phyloP scores from a whole-genome alignment of 2,113 vertebrate genomes.

The Ciconia boyciana region DNA sequence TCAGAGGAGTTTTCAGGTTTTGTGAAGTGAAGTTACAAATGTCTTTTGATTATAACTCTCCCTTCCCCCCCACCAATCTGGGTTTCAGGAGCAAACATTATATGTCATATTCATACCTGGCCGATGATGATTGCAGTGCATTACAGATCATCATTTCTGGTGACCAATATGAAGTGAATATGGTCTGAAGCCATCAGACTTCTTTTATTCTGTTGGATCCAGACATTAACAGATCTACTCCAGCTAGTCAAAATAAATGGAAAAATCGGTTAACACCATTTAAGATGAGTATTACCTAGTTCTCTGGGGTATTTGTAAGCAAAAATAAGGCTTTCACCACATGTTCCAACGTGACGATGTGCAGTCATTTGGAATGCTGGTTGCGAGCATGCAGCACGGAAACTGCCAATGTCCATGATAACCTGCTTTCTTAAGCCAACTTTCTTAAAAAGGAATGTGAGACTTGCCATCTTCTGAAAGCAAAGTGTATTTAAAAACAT shows the following conservation, averaged over 20 bases:
- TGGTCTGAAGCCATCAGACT: background rate
- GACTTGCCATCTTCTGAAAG: background rate
- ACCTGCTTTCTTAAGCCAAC: background rate
- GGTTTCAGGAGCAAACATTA: background rate
- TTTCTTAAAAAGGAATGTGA: background rate
- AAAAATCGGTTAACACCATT: background rate
- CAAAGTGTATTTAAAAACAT: background rate
- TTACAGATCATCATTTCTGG: background rate
- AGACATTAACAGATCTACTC: background rate
- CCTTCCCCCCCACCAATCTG: fast-evolving
- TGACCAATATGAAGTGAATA: background rate
- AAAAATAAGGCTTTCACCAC: background rate
- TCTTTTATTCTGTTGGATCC: background rate
- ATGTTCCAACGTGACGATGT: fast-evolving
- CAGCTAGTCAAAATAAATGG: background rate
- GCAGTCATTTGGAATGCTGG: background rate
- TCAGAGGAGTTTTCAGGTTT: background rate
- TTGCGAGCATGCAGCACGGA: background rate
- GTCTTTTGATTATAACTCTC: background rate
- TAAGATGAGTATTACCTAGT: background rate
- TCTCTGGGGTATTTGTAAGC: background rate
- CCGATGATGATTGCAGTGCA: background rate
- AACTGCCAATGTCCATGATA: background rate
- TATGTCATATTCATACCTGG: background rate
- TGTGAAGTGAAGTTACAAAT: background rate